Base-by-base conservation (phyloP, 1,140 invertebrate species). In the Penaeus japonicus region DNA sequence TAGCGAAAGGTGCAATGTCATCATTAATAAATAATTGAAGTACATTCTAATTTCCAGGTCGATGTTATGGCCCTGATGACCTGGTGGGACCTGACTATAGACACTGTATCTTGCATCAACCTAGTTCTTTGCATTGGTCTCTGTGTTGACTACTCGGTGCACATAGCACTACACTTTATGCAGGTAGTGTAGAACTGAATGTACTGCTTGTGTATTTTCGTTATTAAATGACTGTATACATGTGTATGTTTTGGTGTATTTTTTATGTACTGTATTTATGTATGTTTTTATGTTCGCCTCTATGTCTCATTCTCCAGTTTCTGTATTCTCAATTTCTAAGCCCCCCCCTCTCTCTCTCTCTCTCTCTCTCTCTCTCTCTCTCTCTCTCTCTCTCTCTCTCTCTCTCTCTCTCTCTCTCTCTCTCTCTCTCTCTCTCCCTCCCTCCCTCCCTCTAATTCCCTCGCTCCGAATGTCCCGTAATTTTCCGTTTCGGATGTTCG, bases 91-190 rank as follows among this genome's bases (percentile, higher is more conserved):
- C 93, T 97, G 81, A 97, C 96, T 5, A 95, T 98, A 53, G 97
- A 98, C 91, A 95, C 96, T 65, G 96, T 97, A 27, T 96, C 96
- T 47, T 97, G 96, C 92, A 96, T 97, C 89, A 96, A 92, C 82
- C 92, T 97, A 7, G 96, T 97, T 91, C 93, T 98, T 80, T 96
- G 95, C 18, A 96, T 97, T 89, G 97, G 97, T 55, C 93, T 98
- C 70, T 96, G 96, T 91, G 96, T 97, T 1, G 97, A 98, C 93
- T 97, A 97, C 90, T 96, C 96, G 0, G 96, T 96, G 7, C 97
- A 98, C 92, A 95, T 97, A 17, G 96, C 96, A 27, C 96, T 97
- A 91, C 95, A 95, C 4, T 97, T 97, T 92, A 93, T 97, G 90
- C 94, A 90, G 88, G 90, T 89, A 32, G 27, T 62, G 53, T 70